Evolutionary conservation across 2,113 vertebrate genomes (phyloP), one percentile per base, ranked within the genome.

Genomic region (Dasyurus viverrinus): DNA sequence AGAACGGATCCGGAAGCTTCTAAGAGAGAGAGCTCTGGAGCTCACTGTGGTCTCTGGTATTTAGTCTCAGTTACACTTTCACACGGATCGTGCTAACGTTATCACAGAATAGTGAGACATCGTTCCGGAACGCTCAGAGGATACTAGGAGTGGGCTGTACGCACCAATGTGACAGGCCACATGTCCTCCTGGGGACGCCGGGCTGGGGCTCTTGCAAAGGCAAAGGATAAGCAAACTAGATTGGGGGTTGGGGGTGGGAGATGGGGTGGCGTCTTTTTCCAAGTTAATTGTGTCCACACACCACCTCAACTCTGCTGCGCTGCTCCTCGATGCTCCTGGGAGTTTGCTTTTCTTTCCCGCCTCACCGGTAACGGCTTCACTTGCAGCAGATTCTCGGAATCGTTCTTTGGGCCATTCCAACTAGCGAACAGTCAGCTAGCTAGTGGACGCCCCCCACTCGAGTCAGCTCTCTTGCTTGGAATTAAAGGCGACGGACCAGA

Each of bases 161-260:
- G 2, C 19, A 0, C 48, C 48, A 6, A 5, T 10, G 5, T 27
- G 54, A 7, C 8, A 26, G 54, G 54, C 25, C 55, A 0, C 9
- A 0, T 60, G 57, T 12, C 57, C 30, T 68, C 12, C 57, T 19
- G 0, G 30, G 30, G 2, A 14, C 57, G 12, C 12, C 30, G 1
- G 30, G 10, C 2, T 68, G 57, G 27, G 57, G 30, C 4, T 68
- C 57, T 30, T 68, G 57, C 50, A 30, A 60, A 30, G 27, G 57
- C 2, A 12, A 60, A 60, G 57, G 57, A 60, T 60, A 11, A 11
- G 3, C 30, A 36, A 27, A 68, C 11, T 36, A 68, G 57, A 68
- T 3, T 27, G 11, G 0, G 57, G 30, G 0, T 3, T 10, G 8
- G 26, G 55, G 5, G 24, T 24, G 0, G 24, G 2, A 19, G 8